Evolutionary conservation across 2,888 invertebrate genomes (phyloP).

Genomic region (Hirtodrosophila alboralis): DNA sequence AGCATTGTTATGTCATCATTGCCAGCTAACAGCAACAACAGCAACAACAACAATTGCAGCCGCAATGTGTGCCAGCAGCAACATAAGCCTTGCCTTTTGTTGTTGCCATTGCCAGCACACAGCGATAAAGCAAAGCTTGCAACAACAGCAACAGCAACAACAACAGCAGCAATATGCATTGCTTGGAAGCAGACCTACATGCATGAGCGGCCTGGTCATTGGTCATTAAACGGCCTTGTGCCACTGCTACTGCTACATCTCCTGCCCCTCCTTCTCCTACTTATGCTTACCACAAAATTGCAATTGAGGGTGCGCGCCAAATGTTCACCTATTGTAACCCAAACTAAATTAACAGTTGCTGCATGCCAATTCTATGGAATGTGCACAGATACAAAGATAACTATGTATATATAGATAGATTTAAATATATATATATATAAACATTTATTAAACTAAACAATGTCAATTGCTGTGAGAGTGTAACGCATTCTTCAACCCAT

Average conservation of each 20-base stretch:
- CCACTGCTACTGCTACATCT: slow-evolving; percentile 21
- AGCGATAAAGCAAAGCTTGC: slow-evolving; percentile 54
- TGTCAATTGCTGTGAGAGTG: slow-evolving; percentile 9
- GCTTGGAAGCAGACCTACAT: slow-evolving; percentile 53
- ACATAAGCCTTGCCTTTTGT: slow-evolving; percentile 33
- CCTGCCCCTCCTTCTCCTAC: not conserved
- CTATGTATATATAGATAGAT: slow-evolving; percentile 3
- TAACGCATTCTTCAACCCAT: not conserved
- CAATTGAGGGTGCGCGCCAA: slow-evolving; percentile 14
- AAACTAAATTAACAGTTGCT: slow-evolving; percentile 28
- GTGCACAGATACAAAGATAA: slow-evolving; percentile 4
- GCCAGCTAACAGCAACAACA: slow-evolving; percentile 57
- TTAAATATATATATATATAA: slow-evolving; percentile 4
- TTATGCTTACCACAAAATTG: slow-evolving; percentile 36
- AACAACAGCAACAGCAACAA: slow-evolving; percentile 23
- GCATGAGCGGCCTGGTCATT: slow-evolving; percentile 54
- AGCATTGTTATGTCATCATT: slow-evolving; percentile 79
- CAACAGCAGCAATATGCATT: slow-evolving; percentile 5
- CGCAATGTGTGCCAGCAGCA: slow-evolving; percentile 54
- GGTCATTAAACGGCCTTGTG: slow-evolving; percentile 77
- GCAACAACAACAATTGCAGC: slow-evolving; percentile 24
- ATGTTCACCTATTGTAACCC: not conserved
- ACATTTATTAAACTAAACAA: slow-evolving; percentile 43
- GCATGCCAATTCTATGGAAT: slow-evolving; percentile 34
- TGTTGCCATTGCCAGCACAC: slow-evolving; percentile 35